Conservation (phyloP, 1,140 invertebrate species). For the Acromyrmex charruanus region DNA sequence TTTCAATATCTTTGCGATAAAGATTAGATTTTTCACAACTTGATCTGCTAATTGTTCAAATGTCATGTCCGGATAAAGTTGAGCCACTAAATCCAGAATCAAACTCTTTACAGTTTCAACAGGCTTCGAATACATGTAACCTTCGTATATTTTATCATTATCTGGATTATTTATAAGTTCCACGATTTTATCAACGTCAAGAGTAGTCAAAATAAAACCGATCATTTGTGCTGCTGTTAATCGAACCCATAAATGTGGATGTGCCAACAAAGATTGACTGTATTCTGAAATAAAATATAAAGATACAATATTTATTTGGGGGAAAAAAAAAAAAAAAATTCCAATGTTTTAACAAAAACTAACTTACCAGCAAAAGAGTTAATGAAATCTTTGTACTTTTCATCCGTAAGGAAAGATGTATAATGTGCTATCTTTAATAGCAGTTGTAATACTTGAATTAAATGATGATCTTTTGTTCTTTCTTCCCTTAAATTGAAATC, state of each 20-base stretch:
- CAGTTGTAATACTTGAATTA: slow-evolving; percentile 91
- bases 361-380: slow-evolving; percentile 87
- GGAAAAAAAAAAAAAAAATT: slow-evolving; percentile 18
- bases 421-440: slow-evolving; percentile 89
- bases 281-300: slow-evolving; percentile 80
- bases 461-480: slow-evolving; percentile 89
- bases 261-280: slow-evolving; percentile 86
- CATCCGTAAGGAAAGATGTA: slow-evolving; percentile 85
- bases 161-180: slow-evolving; percentile 81
- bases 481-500: slow-evolving; percentile 77
- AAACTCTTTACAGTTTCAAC: slow-evolving; percentile 89
- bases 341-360: background rate
- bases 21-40: slow-evolving; percentile 91
- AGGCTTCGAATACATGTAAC: slow-evolving; percentile 89
- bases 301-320: background rate
- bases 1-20: slow-evolving; percentile 89
- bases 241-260: slow-evolving; percentile 92
- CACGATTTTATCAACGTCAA: slow-evolving; percentile 89
- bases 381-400: slow-evolving; percentile 84
- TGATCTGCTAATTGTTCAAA: slow-evolving; percentile 89
- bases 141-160: slow-evolving; percentile 70
- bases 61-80: slow-evolving; percentile 89
- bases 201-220: slow-evolving; percentile 89
- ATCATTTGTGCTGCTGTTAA: slow-evolving; percentile 91
- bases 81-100: slow-evolving; percentile 91